A percentile compares a stretch with the other conserved stretches of the same genome.
Conservation (phyloP, 2,113 vertebrate species). For the Podarcis muralis region DNA sequence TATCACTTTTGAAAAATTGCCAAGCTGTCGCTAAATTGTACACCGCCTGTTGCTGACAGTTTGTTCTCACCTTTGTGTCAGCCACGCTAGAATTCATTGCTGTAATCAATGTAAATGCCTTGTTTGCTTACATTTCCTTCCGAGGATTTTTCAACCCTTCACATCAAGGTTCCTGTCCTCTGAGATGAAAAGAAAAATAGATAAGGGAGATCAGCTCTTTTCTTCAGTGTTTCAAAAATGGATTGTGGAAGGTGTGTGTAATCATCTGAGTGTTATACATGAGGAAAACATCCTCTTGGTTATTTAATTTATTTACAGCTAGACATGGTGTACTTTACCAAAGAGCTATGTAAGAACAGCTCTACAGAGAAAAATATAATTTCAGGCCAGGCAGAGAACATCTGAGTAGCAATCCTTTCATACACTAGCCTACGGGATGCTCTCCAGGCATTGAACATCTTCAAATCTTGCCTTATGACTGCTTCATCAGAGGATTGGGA, state of each 20-base stretch:
- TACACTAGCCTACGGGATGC: background rate
- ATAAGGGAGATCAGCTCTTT: constrained; percentile 62
- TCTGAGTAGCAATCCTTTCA: background rate
- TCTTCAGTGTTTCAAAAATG: constrained; percentile 59
- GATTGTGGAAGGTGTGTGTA: constrained; percentile 59
- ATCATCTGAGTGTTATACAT: constrained; percentile 43
- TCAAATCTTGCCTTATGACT: no score
- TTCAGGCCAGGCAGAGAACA: background rate
- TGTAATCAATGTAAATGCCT: constrained; percentile 55
- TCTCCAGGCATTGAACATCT: background rate
- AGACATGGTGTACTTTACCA: background rate
- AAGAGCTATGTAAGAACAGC: background rate
- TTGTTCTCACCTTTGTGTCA: constrained; percentile 54
- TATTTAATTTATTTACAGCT: constrained; percentile 26
- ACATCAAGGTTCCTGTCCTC: constrained; percentile 64
- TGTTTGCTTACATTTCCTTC: constrained; percentile 72
- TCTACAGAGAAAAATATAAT: background rate
- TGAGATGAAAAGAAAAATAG: constrained; percentile 55
- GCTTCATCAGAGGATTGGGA: no score
- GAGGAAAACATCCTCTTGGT: constrained; percentile 22
- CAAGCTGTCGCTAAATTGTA: constrained; percentile 59
- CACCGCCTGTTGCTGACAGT: constrained; percentile 55
- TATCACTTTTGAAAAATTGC: constrained; percentile 61
- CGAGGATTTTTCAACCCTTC: constrained; percentile 62
- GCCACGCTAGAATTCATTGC: constrained; percentile 65